Base-by-base conservation (phyloP, 2,888 invertebrate genomes). In the Leptogaster cylindrica region DNA sequence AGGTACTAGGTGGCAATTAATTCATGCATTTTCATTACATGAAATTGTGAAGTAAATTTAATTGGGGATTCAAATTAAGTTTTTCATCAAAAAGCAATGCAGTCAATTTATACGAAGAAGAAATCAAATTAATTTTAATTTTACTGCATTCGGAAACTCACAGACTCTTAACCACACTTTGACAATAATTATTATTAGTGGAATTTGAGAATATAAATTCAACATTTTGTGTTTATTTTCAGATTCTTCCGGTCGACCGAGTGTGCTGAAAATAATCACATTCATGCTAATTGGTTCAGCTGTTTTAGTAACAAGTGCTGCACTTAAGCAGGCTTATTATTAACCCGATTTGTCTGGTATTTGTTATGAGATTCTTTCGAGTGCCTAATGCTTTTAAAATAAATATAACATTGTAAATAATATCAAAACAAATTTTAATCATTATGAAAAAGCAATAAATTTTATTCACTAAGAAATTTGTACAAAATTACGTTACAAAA, bases 221-320 rank as follows among this genome's bases (percentile, higher is more conserved):
- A 25, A 50, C 20, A 46, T 10, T 7, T 46, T 46, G 1, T 46
- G 16, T 10, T 39, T 39, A 7, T 20, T 74, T 74, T 3, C 71
- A 81, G 81, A 79, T 77, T 79, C 81, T 80, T 81, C 81, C 79
- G 79, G 78, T 73, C 79, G 80, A 73, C 81, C 81, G 74, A 80
- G 79, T 76, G 78, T 77, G 73, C 78, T 81, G 70, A 81, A 81
- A 77, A 77, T 81, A 71, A 78, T 81, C 69, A 81, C 81, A 69
- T 78, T 80, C 70, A 70, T 77, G 69, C 72, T 81, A 71, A 80
- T 79, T 70, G 79, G 79, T 65, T 77, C 80, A 66, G 81, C 81
- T 70, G 77, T 80, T 73, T 70, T 81, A 63, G 77, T 81, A 70
- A 81, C 80, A 70, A 78, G 78, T 73, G 80, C 81, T 67, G 81